These are phyloP conservation scores for Tachysurus fulvidraco DNA, from an alignment of 2,113 vertebrate genomes.

Conservation along the genomic window DNA sequence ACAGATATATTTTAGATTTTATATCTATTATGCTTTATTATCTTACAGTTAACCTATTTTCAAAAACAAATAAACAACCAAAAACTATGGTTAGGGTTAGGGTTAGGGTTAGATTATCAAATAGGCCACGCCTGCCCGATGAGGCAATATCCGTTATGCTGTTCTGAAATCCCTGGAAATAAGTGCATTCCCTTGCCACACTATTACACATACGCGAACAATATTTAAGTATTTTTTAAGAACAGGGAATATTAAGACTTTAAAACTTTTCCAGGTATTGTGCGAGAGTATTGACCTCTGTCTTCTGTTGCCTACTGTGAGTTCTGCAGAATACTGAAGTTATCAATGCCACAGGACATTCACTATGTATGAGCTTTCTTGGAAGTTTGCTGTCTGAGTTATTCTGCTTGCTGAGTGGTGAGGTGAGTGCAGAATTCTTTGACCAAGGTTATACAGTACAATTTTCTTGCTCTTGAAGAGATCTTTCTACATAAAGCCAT, in stretches of 20 bases:
- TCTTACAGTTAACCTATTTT: no score
- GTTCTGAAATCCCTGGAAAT: no score
- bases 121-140: no score
- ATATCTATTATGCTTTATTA: no score
- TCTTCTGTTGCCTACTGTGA: background rate
- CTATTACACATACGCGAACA: background rate
- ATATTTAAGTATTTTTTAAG: background rate
- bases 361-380: background rate
- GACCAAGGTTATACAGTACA: background rate
- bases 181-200: no score
- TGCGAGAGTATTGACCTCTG: background rate
- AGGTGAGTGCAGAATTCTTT: background rate
- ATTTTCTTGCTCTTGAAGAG: background rate
- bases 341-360: background rate
- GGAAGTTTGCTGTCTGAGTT: slow-evolving; percentile 6
- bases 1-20: no score
- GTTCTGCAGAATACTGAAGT: background rate
- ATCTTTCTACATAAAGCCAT: background rate
- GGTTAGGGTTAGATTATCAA: no score
- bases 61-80: no score
- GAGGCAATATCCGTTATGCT: no score
- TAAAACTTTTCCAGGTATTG: background rate
- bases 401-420: background rate
- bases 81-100: no score
- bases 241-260: background rate